Evolutionary conservation across 2,888 invertebrate genomes (phyloP).

Genomic region (Hydriomena furcata): DNA sequence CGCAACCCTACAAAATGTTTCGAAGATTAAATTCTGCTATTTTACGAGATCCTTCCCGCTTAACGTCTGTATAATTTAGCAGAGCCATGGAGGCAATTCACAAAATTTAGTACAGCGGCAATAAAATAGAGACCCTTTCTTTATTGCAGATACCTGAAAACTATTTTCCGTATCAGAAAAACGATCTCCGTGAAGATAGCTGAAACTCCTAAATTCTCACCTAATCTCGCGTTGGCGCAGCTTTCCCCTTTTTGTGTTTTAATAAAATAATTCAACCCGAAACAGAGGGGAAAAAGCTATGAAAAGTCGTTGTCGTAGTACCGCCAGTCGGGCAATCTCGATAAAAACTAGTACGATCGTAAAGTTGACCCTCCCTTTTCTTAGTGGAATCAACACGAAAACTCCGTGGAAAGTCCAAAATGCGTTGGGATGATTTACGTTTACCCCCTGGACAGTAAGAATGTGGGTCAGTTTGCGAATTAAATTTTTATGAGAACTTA

Average conservation of each 20-base stretch:
- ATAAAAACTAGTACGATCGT: constrained; percentile 73
- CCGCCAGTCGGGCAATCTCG: constrained; percentile 61
- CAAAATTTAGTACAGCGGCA: constrained; percentile 36
- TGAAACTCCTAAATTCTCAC: constrained; percentile 64
- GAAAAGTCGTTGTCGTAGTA: constrained; percentile 52
- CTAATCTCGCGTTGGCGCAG: constrained; percentile 56
- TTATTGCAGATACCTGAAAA: constrained; percentile 43
- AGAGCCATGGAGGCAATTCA: constrained; percentile 34
- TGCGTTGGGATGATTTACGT: constrained; percentile 65
- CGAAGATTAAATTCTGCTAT: constrained; percentile 28
- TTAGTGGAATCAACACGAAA: constrained; percentile 66
- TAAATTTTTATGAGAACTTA: constrained; percentile 63
- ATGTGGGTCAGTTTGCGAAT: constrained; percentile 65
- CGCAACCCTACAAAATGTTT: constrained; percentile 13
- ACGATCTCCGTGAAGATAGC: constrained; percentile 51
- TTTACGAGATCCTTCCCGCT: constrained; percentile 24
- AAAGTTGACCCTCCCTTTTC: constrained; percentile 76
- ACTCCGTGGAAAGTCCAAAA: constrained; percentile 48
- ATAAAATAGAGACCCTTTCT: constrained; percentile 42
- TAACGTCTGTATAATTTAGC: constrained; percentile 34
- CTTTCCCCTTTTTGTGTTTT: constrained; percentile 61
- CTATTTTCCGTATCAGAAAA: constrained; percentile 47
- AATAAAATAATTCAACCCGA: constrained; percentile 69
- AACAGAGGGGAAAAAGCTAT: constrained; percentile 64
- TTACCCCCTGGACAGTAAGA: constrained; percentile 59